phyloP scores from a whole-genome alignment of 2,888 invertebrate species.

The Aplocera efformata region DNA sequence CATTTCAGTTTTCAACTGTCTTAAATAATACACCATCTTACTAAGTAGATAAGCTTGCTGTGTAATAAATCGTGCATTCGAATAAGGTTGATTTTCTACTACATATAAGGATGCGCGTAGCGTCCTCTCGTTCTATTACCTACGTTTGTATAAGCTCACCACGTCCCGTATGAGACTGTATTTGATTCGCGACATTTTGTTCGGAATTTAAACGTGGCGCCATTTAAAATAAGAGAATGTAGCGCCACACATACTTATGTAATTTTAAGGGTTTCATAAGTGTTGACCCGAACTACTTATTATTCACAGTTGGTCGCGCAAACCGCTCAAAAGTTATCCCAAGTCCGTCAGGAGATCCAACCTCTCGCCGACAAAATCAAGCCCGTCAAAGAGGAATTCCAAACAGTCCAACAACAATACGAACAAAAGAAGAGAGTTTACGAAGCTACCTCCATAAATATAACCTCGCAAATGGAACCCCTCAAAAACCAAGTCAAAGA shows the following conservation, averaged over 20 bases:
- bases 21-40: too few species aligned
- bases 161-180: too few species aligned
- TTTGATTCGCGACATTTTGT: too few species aligned
- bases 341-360: slow-evolving; percentile 71
- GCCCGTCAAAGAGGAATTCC: slow-evolving; percentile 83
- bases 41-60: too few species aligned
- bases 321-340: slow-evolving; percentile 78
- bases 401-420: slow-evolving; percentile 83
- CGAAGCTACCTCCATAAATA: slow-evolving; percentile 82
- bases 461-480: slow-evolving; percentile 78
- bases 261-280: slow-evolving; percentile 2
- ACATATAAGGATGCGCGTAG: too few species aligned
- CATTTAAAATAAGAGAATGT: too few species aligned
- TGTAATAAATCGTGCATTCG: too few species aligned
- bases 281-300: slow-evolving; percentile 6
- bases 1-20: too few species aligned
- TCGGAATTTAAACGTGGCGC: too few species aligned
- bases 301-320: slow-evolving; percentile 80
- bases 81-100: too few species aligned
- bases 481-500: slow-evolving; percentile 76
- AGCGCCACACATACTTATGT: not conserved
- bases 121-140: too few species aligned
- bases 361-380: slow-evolving; percentile 78
- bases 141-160: too few species aligned
- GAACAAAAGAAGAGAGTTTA: slow-evolving; percentile 85